These are phyloP conservation scores for Sorex araneus DNA, from an alignment of 2,113 vertebrate species.

Conservation along the genomic window DNA sequence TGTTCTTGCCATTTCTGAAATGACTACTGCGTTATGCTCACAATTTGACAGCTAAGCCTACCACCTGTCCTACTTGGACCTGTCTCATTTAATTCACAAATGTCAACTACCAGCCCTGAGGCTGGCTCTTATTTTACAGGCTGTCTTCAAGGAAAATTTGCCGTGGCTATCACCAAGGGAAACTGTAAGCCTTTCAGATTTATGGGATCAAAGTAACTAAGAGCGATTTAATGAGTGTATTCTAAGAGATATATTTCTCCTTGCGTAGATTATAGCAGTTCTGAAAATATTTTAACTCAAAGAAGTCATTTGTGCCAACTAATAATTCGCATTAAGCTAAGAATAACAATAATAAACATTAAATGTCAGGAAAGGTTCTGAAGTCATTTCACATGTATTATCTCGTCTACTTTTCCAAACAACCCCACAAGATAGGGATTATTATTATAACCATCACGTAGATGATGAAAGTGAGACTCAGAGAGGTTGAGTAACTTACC, in stretches of 20 bases:
- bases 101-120: not conserved
- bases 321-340: not conserved
- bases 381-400: not conserved
- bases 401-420: not conserved
- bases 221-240: not conserved
- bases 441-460: not conserved
- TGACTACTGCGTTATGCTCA: not conserved
- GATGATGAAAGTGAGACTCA: not conserved
- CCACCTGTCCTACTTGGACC: not conserved
- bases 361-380: not conserved
- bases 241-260: conserved; percentile 12
- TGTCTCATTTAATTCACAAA: not conserved
- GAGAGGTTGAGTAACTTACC: not conserved
- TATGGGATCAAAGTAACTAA: not conserved
- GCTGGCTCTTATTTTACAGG: not conserved
- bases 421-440: not conserved
- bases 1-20: not conserved
- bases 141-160: not conserved
- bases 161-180: not conserved
- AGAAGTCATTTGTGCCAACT: conserved; percentile 5
- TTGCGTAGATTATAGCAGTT: not conserved
- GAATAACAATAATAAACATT: not conserved
- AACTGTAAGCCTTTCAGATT: conserved; percentile 22
- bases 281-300: conserved; percentile 31
- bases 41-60: not conserved